Evolutionary conservation across 2,113 vertebrate species (phyloP).

Genomic region (Gambusia holbrooki): DNA sequence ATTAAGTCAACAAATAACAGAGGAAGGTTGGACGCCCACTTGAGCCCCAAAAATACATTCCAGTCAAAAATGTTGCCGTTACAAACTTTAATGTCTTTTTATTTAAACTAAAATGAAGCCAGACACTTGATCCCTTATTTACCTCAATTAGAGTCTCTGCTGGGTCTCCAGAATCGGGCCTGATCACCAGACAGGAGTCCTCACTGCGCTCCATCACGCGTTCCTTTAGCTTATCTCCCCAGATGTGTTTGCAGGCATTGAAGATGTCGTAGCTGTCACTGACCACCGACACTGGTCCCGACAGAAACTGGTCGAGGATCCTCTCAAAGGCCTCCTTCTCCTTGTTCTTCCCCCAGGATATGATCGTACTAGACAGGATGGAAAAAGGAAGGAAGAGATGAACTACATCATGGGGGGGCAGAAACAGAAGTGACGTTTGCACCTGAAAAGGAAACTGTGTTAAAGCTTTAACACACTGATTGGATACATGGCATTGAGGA

Average conservation of each 20-base stretch:
- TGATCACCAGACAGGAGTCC: slow-evolving; percentile 77
- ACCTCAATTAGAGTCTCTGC: slow-evolving; percentile 79
- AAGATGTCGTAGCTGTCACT: slow-evolving; percentile 85
- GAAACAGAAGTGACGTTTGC: too few relatives aligned
- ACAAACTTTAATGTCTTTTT: too few relatives aligned
- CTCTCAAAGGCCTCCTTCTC: slow-evolving; percentile 80
- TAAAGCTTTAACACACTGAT: too few relatives aligned
- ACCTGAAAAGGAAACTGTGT: too few relatives aligned
- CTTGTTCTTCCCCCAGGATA: slow-evolving; percentile 77
- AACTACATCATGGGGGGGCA: not conserved
- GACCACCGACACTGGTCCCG: slow-evolving; percentile 78
- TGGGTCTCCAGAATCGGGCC: slow-evolving; percentile 81
- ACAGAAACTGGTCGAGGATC: slow-evolving; percentile 77
- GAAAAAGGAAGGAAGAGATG: not conserved
- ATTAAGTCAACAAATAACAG: too few relatives aligned
- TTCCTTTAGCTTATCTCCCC: slow-evolving; percentile 82
- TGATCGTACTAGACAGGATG: slow-evolving; percentile 74
- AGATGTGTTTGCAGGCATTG: slow-evolving; percentile 82
- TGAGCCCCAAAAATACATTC: too few relatives aligned
- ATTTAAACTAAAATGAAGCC: not conserved
- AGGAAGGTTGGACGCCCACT: too few relatives aligned
- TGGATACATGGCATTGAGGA: too few relatives aligned
- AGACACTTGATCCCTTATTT: not conserved
- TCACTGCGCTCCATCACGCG: slow-evolving; percentile 78
- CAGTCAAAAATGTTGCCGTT: too few relatives aligned